These are phyloP conservation scores for Ianthella basta DNA, from an alignment of 37 sponge, comb jelly and placozoan genomes.

Conservation along the genomic window DNA sequence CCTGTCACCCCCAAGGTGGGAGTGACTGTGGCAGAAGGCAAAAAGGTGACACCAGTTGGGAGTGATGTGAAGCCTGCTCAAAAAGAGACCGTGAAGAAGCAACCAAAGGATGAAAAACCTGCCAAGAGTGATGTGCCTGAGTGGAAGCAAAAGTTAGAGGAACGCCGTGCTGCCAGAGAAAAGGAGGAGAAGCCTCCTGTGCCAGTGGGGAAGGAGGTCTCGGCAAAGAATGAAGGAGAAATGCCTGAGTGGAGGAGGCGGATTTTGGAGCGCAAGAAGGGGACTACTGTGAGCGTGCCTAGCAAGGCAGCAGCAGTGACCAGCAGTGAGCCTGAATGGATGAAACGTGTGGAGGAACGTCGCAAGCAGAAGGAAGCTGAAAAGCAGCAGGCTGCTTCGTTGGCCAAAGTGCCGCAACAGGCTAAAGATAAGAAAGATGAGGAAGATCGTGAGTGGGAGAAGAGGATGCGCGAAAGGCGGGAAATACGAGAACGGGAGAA, in stretches of 20 bases:
- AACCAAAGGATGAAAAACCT: background rate
- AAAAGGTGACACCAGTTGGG: no score
- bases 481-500: background rate
- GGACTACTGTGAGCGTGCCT: constrained; percentile 32
- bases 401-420: background rate
- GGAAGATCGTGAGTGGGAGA: constrained; percentile 19
- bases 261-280: constrained; percentile 51
- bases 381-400: constrained; percentile 19
- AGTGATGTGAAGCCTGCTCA: no score
- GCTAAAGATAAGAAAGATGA: background rate
- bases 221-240: constrained; percentile 11
- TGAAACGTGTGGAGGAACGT: constrained; percentile 6
- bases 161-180: background rate
- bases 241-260: constrained; percentile 77
- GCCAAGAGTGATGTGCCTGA: constrained; percentile 2
- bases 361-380: constrained; percentile 11
- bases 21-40: no score
- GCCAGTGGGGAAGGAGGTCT: constrained; percentile 19
- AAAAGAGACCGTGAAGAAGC: no score
- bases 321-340: constrained; percentile 28
- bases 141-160: constrained; percentile 32
- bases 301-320: background rate
- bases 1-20: no score
- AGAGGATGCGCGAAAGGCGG: constrained; percentile 1
- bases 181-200: background rate